Conservation (phyloP, 2,888 invertebrate genomes). For the Leuctra nigra region DNA sequence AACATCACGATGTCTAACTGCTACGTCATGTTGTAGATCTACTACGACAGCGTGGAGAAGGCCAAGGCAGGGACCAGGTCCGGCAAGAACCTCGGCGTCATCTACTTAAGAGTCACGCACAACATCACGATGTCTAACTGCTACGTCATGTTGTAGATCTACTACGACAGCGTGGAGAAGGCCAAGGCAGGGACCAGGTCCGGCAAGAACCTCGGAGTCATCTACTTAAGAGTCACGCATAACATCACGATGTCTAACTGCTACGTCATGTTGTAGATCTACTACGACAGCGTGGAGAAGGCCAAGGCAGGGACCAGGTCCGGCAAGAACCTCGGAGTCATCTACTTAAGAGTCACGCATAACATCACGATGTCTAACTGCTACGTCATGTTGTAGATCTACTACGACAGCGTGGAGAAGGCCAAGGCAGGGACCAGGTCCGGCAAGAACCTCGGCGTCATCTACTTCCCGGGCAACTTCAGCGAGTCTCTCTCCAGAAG, state of each 20-base stretch:
- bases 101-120: too few relatives aligned
- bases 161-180: slow-evolving; percentile 46
- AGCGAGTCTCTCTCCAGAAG: slow-evolving; percentile 54
- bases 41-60: slow-evolving; percentile 46
- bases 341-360: too few relatives aligned
- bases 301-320: slow-evolving; percentile 48
- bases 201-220: slow-evolving; percentile 54
- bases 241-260: too few relatives aligned
- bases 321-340: slow-evolving; percentile 54
- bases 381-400: slow-evolving; percentile 38
- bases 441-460: slow-evolving; percentile 54
- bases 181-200: slow-evolving; percentile 48
- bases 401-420: slow-evolving; percentile 46
- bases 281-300: slow-evolving; percentile 46
- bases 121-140: too few relatives aligned
- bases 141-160: slow-evolving; percentile 42
- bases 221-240: too few relatives aligned
- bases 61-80: slow-evolving; percentile 48
- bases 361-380: too few relatives aligned
- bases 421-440: slow-evolving; percentile 48
- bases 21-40: slow-evolving; percentile 42
- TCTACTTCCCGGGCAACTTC: slow-evolving; percentile 67
- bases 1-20: too few relatives aligned
- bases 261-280: slow-evolving; percentile 42
- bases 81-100: slow-evolving; percentile 54